Evolutionary conservation across 2,888 invertebrate genomes (phyloP).

Genomic region (Serripes groenlandicus): DNA sequence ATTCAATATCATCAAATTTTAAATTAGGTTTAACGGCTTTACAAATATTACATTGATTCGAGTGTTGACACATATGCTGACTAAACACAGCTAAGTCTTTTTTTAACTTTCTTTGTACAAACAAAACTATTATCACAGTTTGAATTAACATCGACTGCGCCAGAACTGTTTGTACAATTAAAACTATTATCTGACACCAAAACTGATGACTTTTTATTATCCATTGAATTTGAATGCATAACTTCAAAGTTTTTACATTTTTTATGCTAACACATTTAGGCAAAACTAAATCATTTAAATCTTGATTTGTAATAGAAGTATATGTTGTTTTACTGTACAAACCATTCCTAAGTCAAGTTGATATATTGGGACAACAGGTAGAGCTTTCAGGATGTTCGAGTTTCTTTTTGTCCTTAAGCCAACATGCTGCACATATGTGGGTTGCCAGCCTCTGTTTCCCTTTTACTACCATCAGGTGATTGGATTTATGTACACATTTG

Average conservation of each 20-base stretch:
- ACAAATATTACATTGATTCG: not conserved
- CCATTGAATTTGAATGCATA: no score
- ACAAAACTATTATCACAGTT: no score
- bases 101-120: no score
- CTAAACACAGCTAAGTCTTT: no score
- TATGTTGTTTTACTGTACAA: not conserved
- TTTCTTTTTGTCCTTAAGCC: conserved; percentile 1
- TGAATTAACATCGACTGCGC: no score
- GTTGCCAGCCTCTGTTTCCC: not conserved
- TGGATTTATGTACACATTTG: not conserved
- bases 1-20: not conserved
- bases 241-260: no score
- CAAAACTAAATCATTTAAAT: no score
- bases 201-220: no score
- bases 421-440: conserved; percentile 5
- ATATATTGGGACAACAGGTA: not conserved
- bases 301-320: no score
- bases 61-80: not conserved
- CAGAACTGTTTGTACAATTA: no score
- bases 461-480: conserved; percentile 4
- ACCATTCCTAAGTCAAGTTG: not conserved
- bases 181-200: no score
- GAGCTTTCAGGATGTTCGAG: conserved; percentile 1
- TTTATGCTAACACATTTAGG: no score
- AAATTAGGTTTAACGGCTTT: not conserved